Conservation (phyloP, 2,888 invertebrate species). For the Orthosia incerta region DNA sequence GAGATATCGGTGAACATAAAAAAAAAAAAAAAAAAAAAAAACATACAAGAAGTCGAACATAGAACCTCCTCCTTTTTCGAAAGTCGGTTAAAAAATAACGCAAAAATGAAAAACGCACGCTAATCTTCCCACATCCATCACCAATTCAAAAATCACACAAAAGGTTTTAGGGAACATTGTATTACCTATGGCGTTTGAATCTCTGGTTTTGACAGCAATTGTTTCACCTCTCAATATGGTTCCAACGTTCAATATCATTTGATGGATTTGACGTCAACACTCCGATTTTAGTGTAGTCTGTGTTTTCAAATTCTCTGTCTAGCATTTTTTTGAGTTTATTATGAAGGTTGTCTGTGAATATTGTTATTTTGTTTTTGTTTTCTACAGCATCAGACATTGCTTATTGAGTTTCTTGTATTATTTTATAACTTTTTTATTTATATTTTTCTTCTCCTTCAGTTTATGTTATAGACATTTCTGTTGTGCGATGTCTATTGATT, state of each 20-base stretch:
- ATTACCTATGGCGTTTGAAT: slow-evolving; percentile 31
- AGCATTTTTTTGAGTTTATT: background rate
- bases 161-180: slow-evolving; percentile 36
- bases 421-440: slow-evolving; percentile 1
- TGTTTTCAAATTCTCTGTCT: background rate
- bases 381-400: background rate
- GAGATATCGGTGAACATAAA: too few species aligned
- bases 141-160: slow-evolving; percentile 33
- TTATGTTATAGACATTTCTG: background rate
- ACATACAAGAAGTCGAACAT: too few species aligned
- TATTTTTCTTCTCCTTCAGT: slow-evolving; percentile 1
- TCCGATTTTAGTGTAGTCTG: slow-evolving; percentile 6
- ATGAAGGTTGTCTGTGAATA: background rate
- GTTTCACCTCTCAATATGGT: slow-evolving; percentile 18
- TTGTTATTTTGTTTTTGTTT: slow-evolving; percentile 20
- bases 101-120: slow-evolving; percentile 1
- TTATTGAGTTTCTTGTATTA: background rate
- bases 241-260: slow-evolving; percentile 7
- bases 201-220: slow-evolving; percentile 53
- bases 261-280: slow-evolving; percentile 7
- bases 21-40: too few species aligned
- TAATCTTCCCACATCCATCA: slow-evolving; percentile 35
- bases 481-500: too few species aligned
- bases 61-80: too few species aligned
- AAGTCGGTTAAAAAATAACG: slow-evolving; percentile 3